Evolutionary conservation across 1,140 invertebrate species (phyloP).

Genomic region (Zaprionus nigranus): DNA sequence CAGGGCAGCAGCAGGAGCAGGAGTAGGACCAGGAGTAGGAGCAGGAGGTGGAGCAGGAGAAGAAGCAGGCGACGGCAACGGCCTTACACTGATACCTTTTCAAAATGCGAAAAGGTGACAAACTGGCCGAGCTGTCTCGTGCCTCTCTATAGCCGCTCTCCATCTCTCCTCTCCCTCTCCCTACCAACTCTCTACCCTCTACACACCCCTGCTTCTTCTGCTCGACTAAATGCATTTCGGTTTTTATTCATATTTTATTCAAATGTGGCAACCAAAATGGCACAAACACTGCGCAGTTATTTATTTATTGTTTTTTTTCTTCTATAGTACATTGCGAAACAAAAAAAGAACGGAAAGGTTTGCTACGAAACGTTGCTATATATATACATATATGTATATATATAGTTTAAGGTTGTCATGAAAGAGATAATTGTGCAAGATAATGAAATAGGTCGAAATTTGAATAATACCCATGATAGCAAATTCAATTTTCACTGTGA

Average conservation of each 20-base stretch:
- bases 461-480: not conserved
- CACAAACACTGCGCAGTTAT: constrained; percentile 79
- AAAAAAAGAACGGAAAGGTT: constrained; percentile 22
- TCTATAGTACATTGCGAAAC: not conserved
- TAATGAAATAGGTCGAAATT: constrained; percentile 10
- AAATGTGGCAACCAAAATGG: constrained; percentile 80
- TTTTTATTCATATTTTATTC: constrained; percentile 82
- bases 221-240: constrained; percentile 76
- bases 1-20: not conserved
- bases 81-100: constrained; percentile 55
- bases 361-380: not conserved
- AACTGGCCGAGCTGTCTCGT: constrained; percentile 52
- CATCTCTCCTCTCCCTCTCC: not conserved
- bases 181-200: not conserved
- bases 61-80: not conserved
- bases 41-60: not conserved
- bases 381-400: not conserved
- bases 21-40: not conserved
- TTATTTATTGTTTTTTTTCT: constrained; percentile 68
- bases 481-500: not conserved
- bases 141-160: not conserved
- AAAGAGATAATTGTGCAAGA: not conserved
- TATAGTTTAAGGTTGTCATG: constrained; percentile 6
- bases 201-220: not conserved
- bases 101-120: constrained; percentile 74